Percentiles rank a stretch among this genome's conserved stretches.
phyloP scores from a whole-genome alignment of 2,888 invertebrate species.

The Invenusta paracnida region DNA sequence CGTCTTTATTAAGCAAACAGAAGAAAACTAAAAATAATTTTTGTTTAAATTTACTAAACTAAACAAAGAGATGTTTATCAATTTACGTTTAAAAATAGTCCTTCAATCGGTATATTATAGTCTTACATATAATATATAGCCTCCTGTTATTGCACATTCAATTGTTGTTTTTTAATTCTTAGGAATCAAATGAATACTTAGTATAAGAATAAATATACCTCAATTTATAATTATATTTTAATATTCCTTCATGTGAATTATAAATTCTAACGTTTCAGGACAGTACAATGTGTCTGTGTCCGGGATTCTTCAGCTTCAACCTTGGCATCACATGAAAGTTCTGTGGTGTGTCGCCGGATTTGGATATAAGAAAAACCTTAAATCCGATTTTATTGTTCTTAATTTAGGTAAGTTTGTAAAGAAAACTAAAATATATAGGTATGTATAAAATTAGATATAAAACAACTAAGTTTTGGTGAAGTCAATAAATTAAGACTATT shows the following conservation, averaged over 20 bases:
- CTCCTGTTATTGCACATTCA: no score
- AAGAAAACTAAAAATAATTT: slow-evolving; percentile 2
- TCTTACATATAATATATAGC: no score
- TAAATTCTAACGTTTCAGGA: neutral
- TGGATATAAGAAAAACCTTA: neutral
- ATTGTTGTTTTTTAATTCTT: no score
- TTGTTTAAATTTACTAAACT: neutral
- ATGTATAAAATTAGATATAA: no score
- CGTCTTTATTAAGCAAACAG: neutral
- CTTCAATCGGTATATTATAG: no score
- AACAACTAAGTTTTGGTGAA: no score
- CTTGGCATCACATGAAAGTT: neutral
- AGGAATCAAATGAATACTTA: no score
- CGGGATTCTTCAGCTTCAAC: neutral
- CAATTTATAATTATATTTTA: no score
- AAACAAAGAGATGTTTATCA: neutral
- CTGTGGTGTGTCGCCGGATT: neutral
- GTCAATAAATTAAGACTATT: no score
- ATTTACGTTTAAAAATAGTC: slow-evolving; percentile 8
- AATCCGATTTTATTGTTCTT: neutral
- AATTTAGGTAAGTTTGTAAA: neutral
- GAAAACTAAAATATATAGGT: no score
- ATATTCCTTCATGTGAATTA: no score
- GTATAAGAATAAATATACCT: no score
- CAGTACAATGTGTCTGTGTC: neutral